Evolutionary conservation across 2,113 vertebrate species (phyloP), one percentile per base, ranked within the genome.

Genomic region (Scartelaos histophorus): DNA sequence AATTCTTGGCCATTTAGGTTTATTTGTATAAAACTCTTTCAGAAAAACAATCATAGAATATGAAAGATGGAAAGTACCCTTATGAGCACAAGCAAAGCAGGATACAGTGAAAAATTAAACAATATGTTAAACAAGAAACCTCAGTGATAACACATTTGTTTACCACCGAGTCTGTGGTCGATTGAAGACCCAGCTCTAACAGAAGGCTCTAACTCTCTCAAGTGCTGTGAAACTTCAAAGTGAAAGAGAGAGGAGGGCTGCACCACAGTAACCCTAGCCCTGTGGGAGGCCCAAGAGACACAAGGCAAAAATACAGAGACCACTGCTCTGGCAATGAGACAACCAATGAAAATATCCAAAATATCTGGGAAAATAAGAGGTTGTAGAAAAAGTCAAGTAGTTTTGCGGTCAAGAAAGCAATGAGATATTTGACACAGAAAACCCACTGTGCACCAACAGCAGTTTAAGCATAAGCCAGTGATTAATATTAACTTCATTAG

Each of bases 401-500:
- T 9, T 7, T 54, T 54, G 51, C 51, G 51, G 56, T 58, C 7
- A 58, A 53, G 67, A 89, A 86, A 79, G 60, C 64, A 46, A 54
- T 51, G 62, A 56, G 19, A 38, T 74, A 82, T 61, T 29, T 38
- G 15, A 67, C 70, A 70, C 78, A 74, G 69, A 83, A 89, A 87
- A 75, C 79, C 79, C 91, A 87, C 91, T 88, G 87, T 90, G 88
- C 84, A 45, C 88, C 90, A 90, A 85, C 87, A 83, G 88, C 89
- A 88, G 90, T 89, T 90, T 84, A 91, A 92, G 90, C 86, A 91
- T 87, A 78, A 87, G 85, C 70, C 85, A 85, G 89, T 91, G 89
- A 92, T 92, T 92, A 92, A 92, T 92, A 92, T 91, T 91, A 92
- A 92, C 91, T 92, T 92, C 91, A 92, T 92, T 92, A 91, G 78